phyloP scores from a whole-genome alignment of 2,888 invertebrate species.

The Polyploca ridens region DNA sequence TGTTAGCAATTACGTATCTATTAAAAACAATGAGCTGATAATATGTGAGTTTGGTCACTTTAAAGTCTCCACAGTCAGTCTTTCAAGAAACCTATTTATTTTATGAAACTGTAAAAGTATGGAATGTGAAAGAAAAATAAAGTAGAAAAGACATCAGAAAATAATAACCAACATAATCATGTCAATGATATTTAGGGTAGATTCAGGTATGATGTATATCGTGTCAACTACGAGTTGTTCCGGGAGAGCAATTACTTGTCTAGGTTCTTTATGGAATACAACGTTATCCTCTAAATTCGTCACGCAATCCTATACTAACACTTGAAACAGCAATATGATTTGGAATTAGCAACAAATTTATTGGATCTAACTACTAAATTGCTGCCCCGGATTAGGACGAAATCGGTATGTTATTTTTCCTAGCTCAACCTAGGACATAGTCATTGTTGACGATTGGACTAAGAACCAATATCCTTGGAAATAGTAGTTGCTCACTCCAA shows the following conservation, averaged over 20 bases:
- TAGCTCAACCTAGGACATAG: conserved; percentile 46
- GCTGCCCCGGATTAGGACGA: conserved; percentile 79
- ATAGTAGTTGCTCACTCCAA: conserved; percentile 87
- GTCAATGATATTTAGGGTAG: conserved; percentile 51
- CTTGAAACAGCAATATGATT: conserved; percentile 66
- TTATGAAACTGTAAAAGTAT: conserved; percentile 68
- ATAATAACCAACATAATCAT: conserved; percentile 56
- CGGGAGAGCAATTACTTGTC: conserved; percentile 62
- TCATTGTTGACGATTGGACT: conserved; percentile 50
- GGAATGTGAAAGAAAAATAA: conserved; percentile 71
- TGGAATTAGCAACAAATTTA: conserved; percentile 68
- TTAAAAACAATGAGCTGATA: conserved; percentile 61
- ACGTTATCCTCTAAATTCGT: conserved; percentile 61
- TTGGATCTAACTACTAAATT: conserved; percentile 71
- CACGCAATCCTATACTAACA: conserved; percentile 64
- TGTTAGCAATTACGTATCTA: conserved; percentile 67
- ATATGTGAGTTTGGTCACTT: conserved; percentile 68
- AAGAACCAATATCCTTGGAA: conserved; percentile 46
- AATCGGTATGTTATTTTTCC: conserved; percentile 57
- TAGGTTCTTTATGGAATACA: conserved; percentile 38
- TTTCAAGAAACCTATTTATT: conserved; percentile 76
- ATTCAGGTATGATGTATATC: conserved; percentile 42
- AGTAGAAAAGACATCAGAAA: conserved; percentile 43
- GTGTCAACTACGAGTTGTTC: conserved; percentile 48
- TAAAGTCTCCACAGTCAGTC: conserved; percentile 78